Evolutionary conservation across 1,140 invertebrate genomes (phyloP).

Genomic region (Globodera ellingtonae): DNA sequence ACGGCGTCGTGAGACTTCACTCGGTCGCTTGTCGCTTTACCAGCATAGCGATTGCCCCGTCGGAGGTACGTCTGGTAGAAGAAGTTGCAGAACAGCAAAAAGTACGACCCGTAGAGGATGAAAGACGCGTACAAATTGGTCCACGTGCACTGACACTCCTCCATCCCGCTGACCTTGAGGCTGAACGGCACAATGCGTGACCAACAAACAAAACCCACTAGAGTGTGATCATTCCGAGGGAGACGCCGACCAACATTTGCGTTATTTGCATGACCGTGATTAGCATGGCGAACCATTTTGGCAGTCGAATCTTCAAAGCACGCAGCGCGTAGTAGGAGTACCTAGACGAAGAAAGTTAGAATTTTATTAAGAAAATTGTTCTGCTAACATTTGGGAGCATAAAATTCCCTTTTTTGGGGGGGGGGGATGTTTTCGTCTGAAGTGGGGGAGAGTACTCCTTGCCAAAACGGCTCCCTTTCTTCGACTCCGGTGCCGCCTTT

Average conservation of each 20-base stretch:
- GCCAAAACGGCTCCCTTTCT: background rate
- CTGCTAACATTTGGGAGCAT: no score
- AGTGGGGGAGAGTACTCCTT: no score
- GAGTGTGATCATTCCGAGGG: conserved; percentile 79
- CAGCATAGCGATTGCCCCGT: conserved; percentile 38
- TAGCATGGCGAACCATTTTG: conserved; percentile 80
- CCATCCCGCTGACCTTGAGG: conserved; percentile 67
- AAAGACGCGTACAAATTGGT: conserved; percentile 88
- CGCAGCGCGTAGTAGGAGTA: conserved; percentile 94
- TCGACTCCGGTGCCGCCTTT: background rate
- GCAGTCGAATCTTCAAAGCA: conserved; percentile 80
- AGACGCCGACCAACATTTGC: conserved; percentile 92
- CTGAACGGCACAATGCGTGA: conserved; percentile 66
- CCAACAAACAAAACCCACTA: background rate
- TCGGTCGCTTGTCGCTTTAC: background rate
- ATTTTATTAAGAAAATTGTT: no score
- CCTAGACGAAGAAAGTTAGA: conserved; percentile 83
- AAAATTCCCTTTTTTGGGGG: no score
- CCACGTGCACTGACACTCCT: conserved; percentile 79
- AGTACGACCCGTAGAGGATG: conserved; percentile 82
- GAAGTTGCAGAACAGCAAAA: conserved; percentile 69
- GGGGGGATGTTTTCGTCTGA: no score
- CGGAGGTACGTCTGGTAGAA: conserved; percentile 70
- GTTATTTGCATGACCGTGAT: conserved; percentile 87
- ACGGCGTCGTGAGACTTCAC: background rate